Evolutionary conservation across 1,140 invertebrate species (phyloP), one percentile per base, ranked within the genome.

Genomic region (Neotoxoptera formosana): DNA sequence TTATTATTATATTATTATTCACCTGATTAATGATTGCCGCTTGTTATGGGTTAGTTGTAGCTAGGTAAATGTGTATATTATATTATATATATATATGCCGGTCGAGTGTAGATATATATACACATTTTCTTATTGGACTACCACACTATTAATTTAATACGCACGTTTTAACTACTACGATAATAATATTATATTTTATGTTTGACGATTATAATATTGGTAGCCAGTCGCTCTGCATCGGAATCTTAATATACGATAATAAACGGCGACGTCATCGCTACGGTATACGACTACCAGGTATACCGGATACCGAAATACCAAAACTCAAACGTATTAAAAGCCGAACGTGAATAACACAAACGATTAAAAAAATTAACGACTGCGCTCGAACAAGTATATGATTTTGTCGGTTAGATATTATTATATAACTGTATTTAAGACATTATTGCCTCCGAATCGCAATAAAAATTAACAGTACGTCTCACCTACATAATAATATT

Each of bases 21-120:
- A 2, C 21, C 88, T n/a, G 48, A 89, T 89, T 89, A 89, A 89
- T 89, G 88, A 56, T 20, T 89, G 56, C n/a, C n/a, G n/a, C 41
- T 41, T 41, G 41, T 41, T 41, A 41, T 41, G 41, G 41, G 41
- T 41, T 41, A 41, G 4, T 41, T 41, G 41, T 41, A 41, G 41
- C 41, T 41, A 51, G 48, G 48, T 51, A 51, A 14, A 14, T 67
- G 11, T 81, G 9, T 84, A 17, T 45, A 30, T 45, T 25, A 36
- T 36, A 20, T 51, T 47, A 17, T 51, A 51, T 20, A 17, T 17
- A 14, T 51, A 51, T 51, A 51, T 6, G 25, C 45, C 23, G 45
- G 41, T 47, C 41, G 1, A 47, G 17, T 47, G 36, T 30, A n/a
- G n/a, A n/a, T n/a, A n/a, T n/a, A 30, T 25, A 30, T 45, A 86